Percentiles rank a stretch among this genome's conserved stretches.
Evolutionary conservation across 2,797 vertebrate genomes (phyloP).

Genomic region (Sebastes alutus): DNA sequence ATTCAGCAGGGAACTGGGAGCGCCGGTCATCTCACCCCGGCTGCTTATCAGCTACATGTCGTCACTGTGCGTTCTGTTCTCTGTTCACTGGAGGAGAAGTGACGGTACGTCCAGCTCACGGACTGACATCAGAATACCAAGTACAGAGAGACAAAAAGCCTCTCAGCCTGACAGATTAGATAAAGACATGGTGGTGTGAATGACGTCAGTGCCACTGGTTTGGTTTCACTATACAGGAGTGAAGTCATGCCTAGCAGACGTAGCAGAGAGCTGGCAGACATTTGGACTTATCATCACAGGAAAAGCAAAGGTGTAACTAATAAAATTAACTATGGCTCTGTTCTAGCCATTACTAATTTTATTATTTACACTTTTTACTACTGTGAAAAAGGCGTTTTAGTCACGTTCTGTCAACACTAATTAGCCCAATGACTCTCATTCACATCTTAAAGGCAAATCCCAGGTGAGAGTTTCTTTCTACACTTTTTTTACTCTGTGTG

Average conservation of each 20-base stretch:
- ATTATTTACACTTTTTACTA: background rate
- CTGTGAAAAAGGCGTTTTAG: background rate
- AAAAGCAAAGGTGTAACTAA: background rate
- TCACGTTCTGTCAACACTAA: background rate
- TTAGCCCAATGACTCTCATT: background rate
- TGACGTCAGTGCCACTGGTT: conserved; percentile 5
- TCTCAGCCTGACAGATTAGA: conserved; percentile 49
- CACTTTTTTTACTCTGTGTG: too few relatives aligned
- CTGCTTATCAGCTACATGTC: conserved; percentile 38
- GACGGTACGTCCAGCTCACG: conserved; percentile 23
- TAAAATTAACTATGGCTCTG: background rate
- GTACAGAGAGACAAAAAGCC: conserved; percentile 40
- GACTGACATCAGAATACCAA: conserved; percentile 63
- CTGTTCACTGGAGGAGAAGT: conserved; percentile 22
- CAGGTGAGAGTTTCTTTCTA: background rate
- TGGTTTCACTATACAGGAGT: background rate
- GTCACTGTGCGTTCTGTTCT: conserved; percentile 55
- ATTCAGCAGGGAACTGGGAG: background rate
- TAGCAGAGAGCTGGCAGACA: background rate
- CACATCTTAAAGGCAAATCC: background rate
- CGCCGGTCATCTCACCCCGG: background rate
- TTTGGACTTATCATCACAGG: background rate
- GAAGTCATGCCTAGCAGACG: background rate
- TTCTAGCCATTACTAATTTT: background rate
- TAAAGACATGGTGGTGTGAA: conserved; percentile 24